Base-by-base conservation (phyloP, 2,888 invertebrate genomes). In the Parthenolecanium corni region DNA sequence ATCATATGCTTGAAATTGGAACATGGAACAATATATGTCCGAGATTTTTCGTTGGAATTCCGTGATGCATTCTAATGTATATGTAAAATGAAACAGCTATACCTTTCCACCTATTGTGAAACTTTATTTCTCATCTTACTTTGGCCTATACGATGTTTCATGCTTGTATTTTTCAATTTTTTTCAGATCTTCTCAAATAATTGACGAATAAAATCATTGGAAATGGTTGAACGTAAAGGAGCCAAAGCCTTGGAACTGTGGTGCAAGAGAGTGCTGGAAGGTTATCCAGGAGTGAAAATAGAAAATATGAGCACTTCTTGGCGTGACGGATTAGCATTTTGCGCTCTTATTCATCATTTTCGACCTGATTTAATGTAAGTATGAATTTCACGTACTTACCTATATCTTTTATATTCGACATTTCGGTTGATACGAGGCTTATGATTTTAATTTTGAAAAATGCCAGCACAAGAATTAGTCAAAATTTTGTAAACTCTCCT, bases 261-360 rank as follows among this genome's bases (percentile, higher is more conserved):
- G 95, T 93, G 94, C 75, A 84, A 87, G 71, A 82, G 87, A 67
- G 82, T 91, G 75, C 86, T 90, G 51, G 86, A 86, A 70, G 92
- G 92, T 69, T 94, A 94, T 75, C 83, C 85, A 36, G 87, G 90
- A 71, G 92, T 95, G 67, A 84, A 85, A 73, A 84, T 95, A 69
- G 86, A 85, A 68, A 93, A 95, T 76, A 92, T 95, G 92, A 92
- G 92, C 67, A 89, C 91, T 67, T 91, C 92, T 11, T 95, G 93
- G 92, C 82, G 90, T 72, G 86, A 92, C 78, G 95, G 95, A 64
- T 82, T 94, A 68, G 94, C 91, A 64, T 95, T 95, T 76, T 95
- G 94, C 78, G 94, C 94, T 67, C 83, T 95, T 74, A 92, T 95
- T 71, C 94, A 95, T 77, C 89, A 90, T 75, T 94, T 92, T 77